Base-by-base conservation (phyloP, 2,113 vertebrate genomes). In the Poeciliopsis occidentalis region DNA sequence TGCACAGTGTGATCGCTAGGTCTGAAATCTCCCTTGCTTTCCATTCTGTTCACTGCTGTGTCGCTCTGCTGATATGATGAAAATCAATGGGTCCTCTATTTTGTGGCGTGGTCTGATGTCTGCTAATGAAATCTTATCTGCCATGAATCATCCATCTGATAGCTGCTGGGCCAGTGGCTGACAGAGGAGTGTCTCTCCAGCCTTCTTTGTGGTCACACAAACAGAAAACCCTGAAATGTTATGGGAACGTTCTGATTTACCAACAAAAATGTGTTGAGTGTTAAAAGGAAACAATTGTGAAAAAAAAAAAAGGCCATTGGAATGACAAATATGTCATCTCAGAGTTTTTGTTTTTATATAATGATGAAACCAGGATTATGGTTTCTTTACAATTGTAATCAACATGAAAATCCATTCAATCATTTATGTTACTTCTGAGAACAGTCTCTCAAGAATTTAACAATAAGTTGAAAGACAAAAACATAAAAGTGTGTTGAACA, bases 81-180 rank as follows among this genome's bases (percentile, higher is more conserved):
- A 92, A 93, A 92, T 92, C 91, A 93, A 91, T 92, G 88, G 82
- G 68, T 77, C 64, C 80, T 91, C 85, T 90, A 89, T 91, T 90
- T 81, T 78, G 79, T 80, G 69, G 71, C 82, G 67, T 65, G 84
- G 78, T 67, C 75, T 86, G 77, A 90, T 70, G 84, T 88, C 81
- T 71, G 71, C 84, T 88, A 88, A 92, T 87, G 89, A 94, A 94
- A 94, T 85, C 85, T 78, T 88, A 93, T 92, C 90, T 89, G 82
- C 82, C 37, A 47, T 90, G 92, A 94, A 69, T 93, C 92, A 92
- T 83, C 81, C 84, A 80, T 87, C 85, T 82, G 81, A 89, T 77
- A 76, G 81, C 73, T 73, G 60, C 79, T 71, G 74, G 64, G 83
- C 77, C 88, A 84, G 73, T 47, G 76, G 77, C 69, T 29, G 47